Evolutionary conservation across 64 coral and sea anemone genomes (phyloP).

Genomic region (Montipora sp.): DNA sequence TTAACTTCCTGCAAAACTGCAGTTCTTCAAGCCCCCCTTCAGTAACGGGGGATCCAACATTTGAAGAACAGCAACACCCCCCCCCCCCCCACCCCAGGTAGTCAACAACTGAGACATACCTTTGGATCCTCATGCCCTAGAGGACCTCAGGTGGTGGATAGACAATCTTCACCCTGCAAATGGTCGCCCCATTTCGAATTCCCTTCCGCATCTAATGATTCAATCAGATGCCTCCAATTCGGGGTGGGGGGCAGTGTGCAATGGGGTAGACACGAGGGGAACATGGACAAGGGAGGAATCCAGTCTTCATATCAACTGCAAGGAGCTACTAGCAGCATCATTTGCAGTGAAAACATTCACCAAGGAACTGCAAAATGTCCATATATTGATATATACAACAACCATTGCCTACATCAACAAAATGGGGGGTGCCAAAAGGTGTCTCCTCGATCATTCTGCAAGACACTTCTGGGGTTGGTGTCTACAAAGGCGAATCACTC

Average conservation of each 20-base stretch:
- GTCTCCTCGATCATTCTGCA: too few species aligned
- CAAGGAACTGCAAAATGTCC: too few species aligned
- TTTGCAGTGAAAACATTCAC: too few species aligned
- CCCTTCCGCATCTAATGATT: slow-evolving; percentile 45
- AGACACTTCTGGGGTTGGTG: too few species aligned
- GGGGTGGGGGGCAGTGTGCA: slow-evolving; percentile 41
- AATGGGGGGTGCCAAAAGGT: too few species aligned
- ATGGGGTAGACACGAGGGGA: slow-evolving; percentile 12
- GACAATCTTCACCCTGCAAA: slow-evolving; percentile 17
- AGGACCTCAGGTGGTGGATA: slow-evolving; percentile 43
- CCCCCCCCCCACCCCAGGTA: too few species aligned
- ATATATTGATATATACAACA: too few species aligned
- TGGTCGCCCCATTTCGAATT: background rate
- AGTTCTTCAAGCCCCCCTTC: slow-evolving; percentile 30
- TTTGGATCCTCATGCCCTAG: slow-evolving; percentile 7
- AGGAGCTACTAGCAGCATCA: too few species aligned
- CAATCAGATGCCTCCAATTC: slow-evolving; percentile 41
- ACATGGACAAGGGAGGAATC: slow-evolving; percentile 20
- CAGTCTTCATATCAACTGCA: background rate
- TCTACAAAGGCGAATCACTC: too few species aligned
- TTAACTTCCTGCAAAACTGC: slow-evolving; percentile 28
- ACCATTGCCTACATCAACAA: too few species aligned
- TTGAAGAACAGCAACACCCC: background rate
- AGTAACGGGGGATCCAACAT: slow-evolving; percentile 29
- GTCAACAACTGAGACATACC: too few species aligned